Conservation (phyloP, 2,797 vertebrate genomes). For the Protonibea diacanthus region DNA sequence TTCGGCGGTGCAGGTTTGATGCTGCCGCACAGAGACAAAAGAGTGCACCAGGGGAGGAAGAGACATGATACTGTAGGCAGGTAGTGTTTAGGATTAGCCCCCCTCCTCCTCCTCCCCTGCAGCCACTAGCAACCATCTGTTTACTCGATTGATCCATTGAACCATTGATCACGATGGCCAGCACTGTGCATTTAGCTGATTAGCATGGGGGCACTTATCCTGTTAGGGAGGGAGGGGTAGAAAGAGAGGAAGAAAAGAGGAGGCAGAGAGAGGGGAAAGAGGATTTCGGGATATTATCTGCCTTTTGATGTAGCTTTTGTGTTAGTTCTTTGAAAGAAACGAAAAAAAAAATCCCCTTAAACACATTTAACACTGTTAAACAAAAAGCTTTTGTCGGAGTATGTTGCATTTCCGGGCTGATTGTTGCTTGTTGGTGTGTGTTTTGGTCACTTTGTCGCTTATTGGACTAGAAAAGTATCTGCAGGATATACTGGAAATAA, state of each 20-base stretch:
- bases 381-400: constrained; percentile 29
- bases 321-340: constrained; percentile 41
- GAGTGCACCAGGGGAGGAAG: constrained; percentile 17
- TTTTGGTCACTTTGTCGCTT: neutral
- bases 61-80: constrained; percentile 68
- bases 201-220: constrained; percentile 80
- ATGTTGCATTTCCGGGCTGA: neutral
- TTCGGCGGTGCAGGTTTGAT: constrained; percentile 43
- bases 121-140: constrained; percentile 71
- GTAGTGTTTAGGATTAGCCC: constrained; percentile 67
- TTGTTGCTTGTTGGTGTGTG: constrained; percentile 4
- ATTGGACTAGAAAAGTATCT: neutral
- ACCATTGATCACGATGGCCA: constrained; percentile 72
- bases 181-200: constrained; percentile 79
- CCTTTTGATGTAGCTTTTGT: constrained; percentile 65
- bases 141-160: constrained; percentile 78
- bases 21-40: constrained; percentile 25
- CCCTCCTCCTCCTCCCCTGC: constrained; percentile 28
- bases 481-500: neutral
- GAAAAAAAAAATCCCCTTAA: constrained; percentile 34
- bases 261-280: constrained; percentile 52
- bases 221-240: constrained; percentile 65
- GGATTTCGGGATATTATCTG: constrained; percentile 69
- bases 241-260: constrained; percentile 32
- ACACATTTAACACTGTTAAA: constrained; percentile 49